Evolutionary conservation across 2,113 vertebrate species (phyloP).

Genomic region (Tetrax tetrax): DNA sequence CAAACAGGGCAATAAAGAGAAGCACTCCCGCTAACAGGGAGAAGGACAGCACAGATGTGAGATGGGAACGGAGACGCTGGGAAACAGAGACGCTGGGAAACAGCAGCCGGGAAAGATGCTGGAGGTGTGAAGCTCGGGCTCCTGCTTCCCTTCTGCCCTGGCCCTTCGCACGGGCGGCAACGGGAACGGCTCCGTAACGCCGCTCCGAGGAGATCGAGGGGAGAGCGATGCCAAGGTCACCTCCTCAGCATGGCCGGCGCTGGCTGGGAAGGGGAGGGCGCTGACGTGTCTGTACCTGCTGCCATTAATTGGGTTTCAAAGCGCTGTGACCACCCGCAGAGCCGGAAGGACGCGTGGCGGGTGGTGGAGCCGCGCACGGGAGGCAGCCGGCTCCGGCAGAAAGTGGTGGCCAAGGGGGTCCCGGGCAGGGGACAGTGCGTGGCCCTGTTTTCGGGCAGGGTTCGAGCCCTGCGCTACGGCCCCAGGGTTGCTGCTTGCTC

Average conservation of each 20-base stretch:
- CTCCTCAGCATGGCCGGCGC: rapidly evolving
- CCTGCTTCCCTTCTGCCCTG: rapidly evolving
- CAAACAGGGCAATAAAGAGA: constrained; percentile 20
- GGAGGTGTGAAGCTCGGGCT: rapidly evolving
- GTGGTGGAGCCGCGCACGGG: not conserved
- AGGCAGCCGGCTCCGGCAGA: not conserved
- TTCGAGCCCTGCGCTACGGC: rapidly evolving
- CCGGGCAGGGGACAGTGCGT: rapidly evolving
- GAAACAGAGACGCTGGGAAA: not conserved
- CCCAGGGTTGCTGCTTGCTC: rapidly evolving
- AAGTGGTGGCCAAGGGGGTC: not conserved
- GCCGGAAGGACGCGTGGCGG: not conserved
- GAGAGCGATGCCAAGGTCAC: not conserved
- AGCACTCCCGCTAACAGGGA: not conserved
- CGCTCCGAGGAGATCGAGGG: rapidly evolving
- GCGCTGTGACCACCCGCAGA: not conserved
- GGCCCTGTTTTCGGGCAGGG: not conserved
- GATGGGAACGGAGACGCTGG: rapidly evolving
- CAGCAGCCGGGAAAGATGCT: rapidly evolving
- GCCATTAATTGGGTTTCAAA: rapidly evolving
- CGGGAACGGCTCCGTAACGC: rapidly evolving
- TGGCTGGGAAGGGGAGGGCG: rapidly evolving
- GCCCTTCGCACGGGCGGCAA: rapidly evolving
- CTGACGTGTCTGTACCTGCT: rapidly evolving
- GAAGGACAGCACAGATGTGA: not conserved